phyloP scores from a whole-genome alignment of 2,113 vertebrate genomes.

The Dendrocopos noguchii region DNA sequence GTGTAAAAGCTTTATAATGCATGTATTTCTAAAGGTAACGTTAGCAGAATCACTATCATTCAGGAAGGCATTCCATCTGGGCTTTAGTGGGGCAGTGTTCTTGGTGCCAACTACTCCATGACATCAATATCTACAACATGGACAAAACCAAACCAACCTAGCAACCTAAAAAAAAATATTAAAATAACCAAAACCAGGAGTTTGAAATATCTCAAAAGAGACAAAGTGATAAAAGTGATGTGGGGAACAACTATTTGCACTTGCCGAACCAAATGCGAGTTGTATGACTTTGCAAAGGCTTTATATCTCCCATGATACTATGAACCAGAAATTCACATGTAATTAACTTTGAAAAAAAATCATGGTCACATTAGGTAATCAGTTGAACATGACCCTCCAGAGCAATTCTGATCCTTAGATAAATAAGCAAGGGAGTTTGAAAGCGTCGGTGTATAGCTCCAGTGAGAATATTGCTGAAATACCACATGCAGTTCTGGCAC shows the following conservation, averaged over 20 bases:
- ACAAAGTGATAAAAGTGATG: background rate
- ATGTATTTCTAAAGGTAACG: background rate
- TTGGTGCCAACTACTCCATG: background rate
- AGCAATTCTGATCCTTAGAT: slow-evolving; percentile 39
- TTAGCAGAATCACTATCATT: slow-evolving; percentile 4
- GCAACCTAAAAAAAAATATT: background rate
- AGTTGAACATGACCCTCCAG: slow-evolving; percentile 14
- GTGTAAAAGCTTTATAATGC: slow-evolving; percentile 28
- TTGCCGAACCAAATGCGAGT: background rate
- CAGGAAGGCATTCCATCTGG: background rate
- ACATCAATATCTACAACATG: background rate
- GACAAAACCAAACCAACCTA: background rate
- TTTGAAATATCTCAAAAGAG: background rate
- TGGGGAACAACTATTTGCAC: background rate
- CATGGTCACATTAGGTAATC: slow-evolving; percentile 17
- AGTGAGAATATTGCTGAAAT: slow-evolving; percentile 51
- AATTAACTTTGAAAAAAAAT: slow-evolving; percentile 36
- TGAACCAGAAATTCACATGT: background rate
- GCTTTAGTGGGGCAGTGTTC: background rate
- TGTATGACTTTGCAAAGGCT: background rate
- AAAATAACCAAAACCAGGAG: background rate
- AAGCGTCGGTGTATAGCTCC: slow-evolving; percentile 16
- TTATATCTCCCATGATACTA: background rate
- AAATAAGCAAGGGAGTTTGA: slow-evolving; percentile 42
- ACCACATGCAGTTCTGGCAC: slow-evolving; percentile 47